phyloP scores from a whole-genome alignment of 2,113 vertebrate species.

The Ophiodon elongatus region DNA sequence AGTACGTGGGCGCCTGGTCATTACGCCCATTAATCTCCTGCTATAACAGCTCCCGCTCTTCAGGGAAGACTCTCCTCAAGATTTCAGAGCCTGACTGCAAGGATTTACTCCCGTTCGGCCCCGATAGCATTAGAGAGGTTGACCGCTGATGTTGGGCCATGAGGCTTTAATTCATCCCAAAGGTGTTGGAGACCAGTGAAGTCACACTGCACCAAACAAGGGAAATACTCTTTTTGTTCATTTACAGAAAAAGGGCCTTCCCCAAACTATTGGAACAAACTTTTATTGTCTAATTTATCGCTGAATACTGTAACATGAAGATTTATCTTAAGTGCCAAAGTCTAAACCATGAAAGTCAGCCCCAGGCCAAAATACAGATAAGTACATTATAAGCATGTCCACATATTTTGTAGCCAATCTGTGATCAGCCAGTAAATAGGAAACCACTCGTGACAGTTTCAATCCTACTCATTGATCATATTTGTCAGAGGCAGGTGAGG shows the following conservation, averaged over 20 bases:
- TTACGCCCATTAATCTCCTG: background rate
- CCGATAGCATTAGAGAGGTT: background rate
- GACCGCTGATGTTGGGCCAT: background rate
- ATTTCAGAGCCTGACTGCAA: background rate
- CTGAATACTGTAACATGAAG: background rate
- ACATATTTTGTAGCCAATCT: background rate
- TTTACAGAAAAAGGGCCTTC: too few relatives aligned
- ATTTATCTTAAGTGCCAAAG: background rate
- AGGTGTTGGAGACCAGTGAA: background rate
- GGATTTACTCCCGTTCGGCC: background rate
- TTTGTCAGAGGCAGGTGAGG: slow-evolving; percentile 30
- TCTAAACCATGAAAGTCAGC: background rate
- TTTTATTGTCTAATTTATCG: background rate
- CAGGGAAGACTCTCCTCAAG: background rate
- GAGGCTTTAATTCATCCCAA: background rate
- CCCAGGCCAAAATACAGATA: background rate
- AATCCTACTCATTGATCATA: background rate
- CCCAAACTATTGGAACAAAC: background rate
- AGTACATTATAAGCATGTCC: background rate
- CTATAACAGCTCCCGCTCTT: background rate
- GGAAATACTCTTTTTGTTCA: too few relatives aligned
- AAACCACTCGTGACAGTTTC: background rate
- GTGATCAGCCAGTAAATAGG: slow-evolving; percentile 1
- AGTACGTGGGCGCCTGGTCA: background rate
- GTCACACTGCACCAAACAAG: background rate